Evolutionary conservation across 2,888 invertebrate species (phyloP).

Genomic region (Thumatha senex): DNA sequence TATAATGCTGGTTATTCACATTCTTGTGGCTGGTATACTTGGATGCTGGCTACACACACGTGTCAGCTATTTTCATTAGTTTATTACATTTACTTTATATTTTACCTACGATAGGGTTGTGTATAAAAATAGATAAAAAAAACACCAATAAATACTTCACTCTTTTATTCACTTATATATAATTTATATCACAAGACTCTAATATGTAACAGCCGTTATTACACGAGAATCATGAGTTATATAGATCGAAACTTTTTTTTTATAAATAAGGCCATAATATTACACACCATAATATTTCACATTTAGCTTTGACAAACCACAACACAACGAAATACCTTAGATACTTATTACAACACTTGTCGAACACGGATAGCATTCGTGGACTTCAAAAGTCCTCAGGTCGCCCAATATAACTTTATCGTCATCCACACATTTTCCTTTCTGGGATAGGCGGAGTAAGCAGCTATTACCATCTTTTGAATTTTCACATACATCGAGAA

Average conservation of each 20-base stretch:
- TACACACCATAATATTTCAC: conserved; percentile 52
- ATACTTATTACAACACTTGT: conserved; percentile 19
- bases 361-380: neutral
- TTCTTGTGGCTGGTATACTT: too few species aligned
- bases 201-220: conserved; percentile 73
- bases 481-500: too few species aligned
- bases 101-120: too few species aligned
- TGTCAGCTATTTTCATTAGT: too few species aligned
- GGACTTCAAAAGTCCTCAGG: neutral
- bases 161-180: conserved; percentile 81
- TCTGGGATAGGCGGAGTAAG: too few species aligned
- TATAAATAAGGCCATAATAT: conserved; percentile 74
- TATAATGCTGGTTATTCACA: too few species aligned
- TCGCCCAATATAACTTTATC: too few species aligned
- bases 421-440: neutral
- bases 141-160: conserved; percentile 66
- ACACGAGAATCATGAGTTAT: conserved; percentile 56
- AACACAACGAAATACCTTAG: conserved; percentile 59
- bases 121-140: too few species aligned
- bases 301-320: conserved; percentile 46
- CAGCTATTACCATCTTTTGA: too few species aligned
- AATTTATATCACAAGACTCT: conserved; percentile 83
- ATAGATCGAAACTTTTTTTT: conserved; percentile 42
- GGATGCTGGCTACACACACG: too few species aligned
- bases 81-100: too few species aligned